Evolutionary conservation across 1,140 invertebrate species (phyloP).

Genomic region (Bacillus rossius): DNA sequence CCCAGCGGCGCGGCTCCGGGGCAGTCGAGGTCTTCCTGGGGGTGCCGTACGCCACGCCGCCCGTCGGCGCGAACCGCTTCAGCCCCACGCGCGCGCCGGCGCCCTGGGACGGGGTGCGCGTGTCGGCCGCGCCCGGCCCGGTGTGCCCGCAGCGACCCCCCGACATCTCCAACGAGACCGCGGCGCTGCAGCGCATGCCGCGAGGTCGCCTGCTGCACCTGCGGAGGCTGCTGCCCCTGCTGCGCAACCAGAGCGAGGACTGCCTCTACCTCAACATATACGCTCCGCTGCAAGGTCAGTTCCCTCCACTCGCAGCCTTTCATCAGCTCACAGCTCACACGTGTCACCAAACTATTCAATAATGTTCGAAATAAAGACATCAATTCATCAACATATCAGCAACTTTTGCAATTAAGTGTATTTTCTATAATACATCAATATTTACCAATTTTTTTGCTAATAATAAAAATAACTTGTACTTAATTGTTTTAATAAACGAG

Average conservation of each 20-base stretch:
- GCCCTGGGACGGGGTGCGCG: conserved; percentile 81
- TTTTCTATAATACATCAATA: too few species aligned
- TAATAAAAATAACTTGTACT: too few species aligned
- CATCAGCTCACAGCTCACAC: too few species aligned
- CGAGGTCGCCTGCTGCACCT: conserved; percentile 81
- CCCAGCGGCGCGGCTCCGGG: conserved; percentile 46
- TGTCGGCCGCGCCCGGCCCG: conserved; percentile 74
- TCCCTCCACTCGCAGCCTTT: too few species aligned
- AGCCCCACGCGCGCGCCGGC: conserved; percentile 84
- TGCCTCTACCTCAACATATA: conserved; percentile 96
- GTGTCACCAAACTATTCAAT: too few species aligned
- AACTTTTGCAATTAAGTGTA: too few species aligned
- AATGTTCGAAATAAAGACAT: too few species aligned
- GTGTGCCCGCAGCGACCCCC: conserved; percentile 88
- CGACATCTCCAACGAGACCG: conserved; percentile 78
- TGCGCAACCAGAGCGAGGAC: conserved; percentile 92
- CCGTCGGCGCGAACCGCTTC: conserved; percentile 79
- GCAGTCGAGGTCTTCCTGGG: conserved; percentile 86
- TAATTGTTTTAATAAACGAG: too few species aligned
- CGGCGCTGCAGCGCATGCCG: conserved; percentile 77
- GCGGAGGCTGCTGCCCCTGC: conserved; percentile 70
- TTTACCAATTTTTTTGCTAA: too few species aligned
- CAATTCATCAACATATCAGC: too few species aligned
- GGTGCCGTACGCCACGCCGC: conserved; percentile 91
- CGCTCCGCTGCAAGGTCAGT: conserved; percentile 79